Evolutionary conservation across 2,888 invertebrate species (phyloP).

Genomic region (Eupithecia centaureata): DNA sequence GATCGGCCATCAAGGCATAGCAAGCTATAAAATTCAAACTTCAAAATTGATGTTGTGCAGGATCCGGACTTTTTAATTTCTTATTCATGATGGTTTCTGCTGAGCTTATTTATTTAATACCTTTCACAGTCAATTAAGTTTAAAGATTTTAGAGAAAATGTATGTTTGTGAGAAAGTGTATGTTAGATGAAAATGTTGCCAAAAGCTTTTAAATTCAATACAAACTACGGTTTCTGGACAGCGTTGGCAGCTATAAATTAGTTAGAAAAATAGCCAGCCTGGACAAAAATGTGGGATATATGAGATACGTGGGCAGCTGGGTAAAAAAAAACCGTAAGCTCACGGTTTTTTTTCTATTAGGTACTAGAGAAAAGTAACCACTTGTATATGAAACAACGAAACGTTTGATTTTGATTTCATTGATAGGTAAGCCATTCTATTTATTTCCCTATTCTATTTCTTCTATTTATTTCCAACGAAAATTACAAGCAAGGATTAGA

Average conservation of each 20-base stretch:
- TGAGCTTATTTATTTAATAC: neutral
- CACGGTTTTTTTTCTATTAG: too few species aligned
- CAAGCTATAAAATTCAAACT: neutral
- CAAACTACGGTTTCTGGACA: conserved; percentile 7
- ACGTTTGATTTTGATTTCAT: too few species aligned
- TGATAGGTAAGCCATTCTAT: too few species aligned
- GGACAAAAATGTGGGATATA: neutral
- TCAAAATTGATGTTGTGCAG: too few species aligned
- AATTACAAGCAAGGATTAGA: too few species aligned
- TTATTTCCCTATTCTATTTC: too few species aligned
- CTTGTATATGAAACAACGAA: too few species aligned
- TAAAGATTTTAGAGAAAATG: neutral
- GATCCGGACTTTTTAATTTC: neutral
- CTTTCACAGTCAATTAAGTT: neutral
- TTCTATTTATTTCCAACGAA: too few species aligned
- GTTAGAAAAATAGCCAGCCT: conserved; percentile 6
- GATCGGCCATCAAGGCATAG: neutral
- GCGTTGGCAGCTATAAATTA: conserved; percentile 11
- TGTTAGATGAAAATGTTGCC: conserved; percentile 4
- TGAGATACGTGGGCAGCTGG: conserved; percentile 3
- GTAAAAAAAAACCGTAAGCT: too few species aligned
- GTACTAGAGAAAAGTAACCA: too few species aligned
- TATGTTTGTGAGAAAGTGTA: too few species aligned
- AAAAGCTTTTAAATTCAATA: conserved; percentile 6
- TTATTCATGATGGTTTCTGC: neutral